phyloP scores from a whole-genome alignment of 2,797 vertebrate genomes.

The Jordanella pulchra region DNA sequence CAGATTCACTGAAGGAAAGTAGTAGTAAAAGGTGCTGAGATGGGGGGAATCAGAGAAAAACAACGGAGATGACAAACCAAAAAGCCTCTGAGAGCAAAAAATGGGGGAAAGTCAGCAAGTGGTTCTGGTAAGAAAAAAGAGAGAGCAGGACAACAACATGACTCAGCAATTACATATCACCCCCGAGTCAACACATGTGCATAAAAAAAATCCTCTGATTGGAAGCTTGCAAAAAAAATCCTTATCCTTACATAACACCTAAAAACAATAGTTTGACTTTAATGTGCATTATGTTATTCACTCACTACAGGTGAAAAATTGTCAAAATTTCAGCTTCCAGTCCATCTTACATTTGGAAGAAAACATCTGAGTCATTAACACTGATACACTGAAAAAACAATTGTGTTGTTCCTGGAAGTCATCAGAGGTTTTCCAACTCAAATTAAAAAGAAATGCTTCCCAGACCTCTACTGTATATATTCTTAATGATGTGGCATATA shows the following conservation, averaged over 20 bases:
- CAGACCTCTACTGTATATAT: not conserved
- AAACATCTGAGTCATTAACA: not conserved
- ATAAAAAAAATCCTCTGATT: not conserved
- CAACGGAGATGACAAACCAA: constrained; percentile 15
- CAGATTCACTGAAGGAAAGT: not conserved
- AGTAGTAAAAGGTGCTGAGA: constrained; percentile 31
- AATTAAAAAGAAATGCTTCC: not conserved
- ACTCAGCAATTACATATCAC: constrained; percentile 39
- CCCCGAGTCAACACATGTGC: not conserved
- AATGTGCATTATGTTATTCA: not conserved
- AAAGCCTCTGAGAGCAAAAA: constrained; percentile 22
- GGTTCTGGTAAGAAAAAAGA: constrained; percentile 39
- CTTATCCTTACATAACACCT: not conserved
- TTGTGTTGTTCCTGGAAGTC: not conserved
- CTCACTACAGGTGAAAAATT: not conserved
- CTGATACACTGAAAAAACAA: not conserved
- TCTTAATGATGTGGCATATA: not conserved
- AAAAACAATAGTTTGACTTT: not conserved
- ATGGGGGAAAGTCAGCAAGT: constrained; percentile 13
- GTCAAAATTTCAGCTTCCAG: not conserved
- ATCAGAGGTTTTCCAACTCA: not conserved
- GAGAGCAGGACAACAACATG: constrained; percentile 37
- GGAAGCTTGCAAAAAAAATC: not conserved
- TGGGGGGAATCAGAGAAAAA: constrained; percentile 15
- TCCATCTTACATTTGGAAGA: not conserved